Percentiles rank a stretch among this genome's conserved stretches.
These are phyloP conservation scores for Engystomops pustulosus DNA, from an alignment of 2,113 vertebrate genomes.

Conservation along the genomic window DNA sequence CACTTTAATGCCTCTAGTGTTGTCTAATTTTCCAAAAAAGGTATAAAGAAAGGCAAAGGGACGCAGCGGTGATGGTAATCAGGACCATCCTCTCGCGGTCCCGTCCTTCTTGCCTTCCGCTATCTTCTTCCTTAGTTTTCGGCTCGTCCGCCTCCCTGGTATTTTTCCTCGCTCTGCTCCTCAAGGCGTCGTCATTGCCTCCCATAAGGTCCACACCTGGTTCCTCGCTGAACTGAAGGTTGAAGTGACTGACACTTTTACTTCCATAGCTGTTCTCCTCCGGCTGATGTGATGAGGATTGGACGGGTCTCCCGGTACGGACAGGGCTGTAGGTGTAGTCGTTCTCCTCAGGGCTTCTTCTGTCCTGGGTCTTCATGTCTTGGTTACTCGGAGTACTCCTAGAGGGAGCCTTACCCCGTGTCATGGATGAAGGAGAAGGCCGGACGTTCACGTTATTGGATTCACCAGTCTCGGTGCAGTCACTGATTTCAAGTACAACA, in stretches of 20 bases:
- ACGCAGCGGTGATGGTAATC: not conserved
- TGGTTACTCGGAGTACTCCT: not conserved
- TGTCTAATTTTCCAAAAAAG: not conserved
- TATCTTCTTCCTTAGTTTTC: not conserved
- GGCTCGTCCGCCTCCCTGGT: not conserved
- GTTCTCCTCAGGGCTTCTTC: not conserved
- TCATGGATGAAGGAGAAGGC: not conserved
- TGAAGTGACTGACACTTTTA: not conserved
- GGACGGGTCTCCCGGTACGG: not conserved
- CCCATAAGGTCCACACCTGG: not conserved
- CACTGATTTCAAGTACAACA: not conserved
- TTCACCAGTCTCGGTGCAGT: not conserved
- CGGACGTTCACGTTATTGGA: not conserved
- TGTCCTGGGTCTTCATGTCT: accelerated
- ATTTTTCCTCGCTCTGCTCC: not conserved
- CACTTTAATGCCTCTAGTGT: not conserved
- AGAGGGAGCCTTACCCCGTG: not conserved
- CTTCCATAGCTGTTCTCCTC: not conserved
- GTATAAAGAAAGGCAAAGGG: not conserved
- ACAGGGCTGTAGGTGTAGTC: not conserved
- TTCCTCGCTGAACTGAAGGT: not conserved
- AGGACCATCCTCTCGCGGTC: not conserved
- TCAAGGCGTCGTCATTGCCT: not conserved
- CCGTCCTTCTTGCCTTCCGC: not conserved
- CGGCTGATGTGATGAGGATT: not conserved